A percentile compares a stretch with the other conserved stretches of the same genome.
Evolutionary conservation across 1,140 invertebrate genomes (phyloP).

Genomic region (Ctenoplectra terminalis): DNA sequence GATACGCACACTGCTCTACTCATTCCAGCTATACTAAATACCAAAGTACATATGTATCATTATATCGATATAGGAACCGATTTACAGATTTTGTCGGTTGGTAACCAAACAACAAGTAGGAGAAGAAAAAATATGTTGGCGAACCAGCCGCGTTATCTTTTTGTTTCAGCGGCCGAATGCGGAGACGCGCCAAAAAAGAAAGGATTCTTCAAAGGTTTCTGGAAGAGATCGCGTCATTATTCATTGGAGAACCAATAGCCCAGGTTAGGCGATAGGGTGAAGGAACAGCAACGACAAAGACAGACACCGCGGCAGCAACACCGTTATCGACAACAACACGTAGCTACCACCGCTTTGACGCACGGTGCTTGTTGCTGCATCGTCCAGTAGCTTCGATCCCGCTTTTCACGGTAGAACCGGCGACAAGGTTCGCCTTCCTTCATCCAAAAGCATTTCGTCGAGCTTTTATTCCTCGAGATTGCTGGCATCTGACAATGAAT

Average conservation of each 20-base stretch:
- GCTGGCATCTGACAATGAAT: neutral
- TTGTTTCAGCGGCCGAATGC: constrained; percentile 86
- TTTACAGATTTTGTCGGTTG: too few species aligned
- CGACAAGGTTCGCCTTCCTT: constrained; percentile 6
- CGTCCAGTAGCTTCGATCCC: constrained; percentile 72
- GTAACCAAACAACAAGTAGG: neutral
- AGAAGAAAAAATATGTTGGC: too few species aligned
- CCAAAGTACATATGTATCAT: too few species aligned
- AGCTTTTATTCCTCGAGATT: constrained; percentile 16
- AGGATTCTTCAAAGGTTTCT: constrained; percentile 92
- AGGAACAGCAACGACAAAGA: constrained; percentile 77
- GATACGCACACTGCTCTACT: neutral
- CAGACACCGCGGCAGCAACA: constrained; percentile 71
- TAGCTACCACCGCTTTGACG: constrained; percentile 70
- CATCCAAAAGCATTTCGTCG: constrained; percentile 36
- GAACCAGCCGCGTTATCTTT: constrained; percentile 23
- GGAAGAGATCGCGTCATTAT: constrained; percentile 92
- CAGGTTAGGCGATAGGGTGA: constrained; percentile 82
- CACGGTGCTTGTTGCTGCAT: constrained; percentile 81
- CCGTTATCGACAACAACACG: constrained; percentile 60
- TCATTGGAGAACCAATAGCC: constrained; percentile 90
- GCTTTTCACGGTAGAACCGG: neutral
- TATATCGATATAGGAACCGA: too few species aligned
- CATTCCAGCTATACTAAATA: neutral
- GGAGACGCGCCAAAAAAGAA: constrained; percentile 89